phyloP scores from a whole-genome alignment of 2,888 invertebrate genomes.

The Synanthedon vespiformis region DNA sequence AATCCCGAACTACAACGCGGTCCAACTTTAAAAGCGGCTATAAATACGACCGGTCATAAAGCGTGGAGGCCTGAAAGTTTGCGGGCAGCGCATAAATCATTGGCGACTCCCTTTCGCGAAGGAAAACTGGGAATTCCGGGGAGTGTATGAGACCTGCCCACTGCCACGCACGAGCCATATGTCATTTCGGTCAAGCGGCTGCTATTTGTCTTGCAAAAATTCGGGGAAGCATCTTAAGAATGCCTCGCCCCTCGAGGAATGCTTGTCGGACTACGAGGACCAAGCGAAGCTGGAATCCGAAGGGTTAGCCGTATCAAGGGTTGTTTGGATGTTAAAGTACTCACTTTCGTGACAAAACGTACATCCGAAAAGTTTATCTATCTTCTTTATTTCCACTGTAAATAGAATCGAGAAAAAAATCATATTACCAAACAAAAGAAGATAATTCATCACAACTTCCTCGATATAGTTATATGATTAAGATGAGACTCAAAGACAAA shows the following conservation, averaged over 20 bases:
- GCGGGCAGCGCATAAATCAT: constrained; percentile 26
- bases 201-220: constrained; percentile 64
- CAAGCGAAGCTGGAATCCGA: constrained; percentile 18
- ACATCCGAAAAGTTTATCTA: no score
- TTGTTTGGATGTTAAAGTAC: not conserved
- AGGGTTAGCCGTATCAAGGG: constrained; percentile 13
- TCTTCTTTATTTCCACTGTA: no score
- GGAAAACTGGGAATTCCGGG: constrained; percentile 37
- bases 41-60: constrained; percentile 48
- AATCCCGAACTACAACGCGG: constrained; percentile 17
- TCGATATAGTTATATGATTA: no score
- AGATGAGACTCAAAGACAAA: no score
- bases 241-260: constrained; percentile 29
- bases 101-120: constrained; percentile 12
- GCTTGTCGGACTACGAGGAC: constrained; percentile 9
- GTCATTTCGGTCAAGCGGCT: constrained; percentile 60
- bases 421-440: no score
- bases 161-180: constrained; percentile 39
- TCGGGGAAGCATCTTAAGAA: constrained; percentile 50
- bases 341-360: not conserved
- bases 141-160: constrained; percentile 40
- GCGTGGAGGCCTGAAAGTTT: constrained; percentile 24
- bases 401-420: no score
- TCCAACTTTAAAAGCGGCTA: constrained; percentile 40
- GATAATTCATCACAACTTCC: no score